phyloP scores from a whole-genome alignment of 2,113 vertebrate species.

The Larimichthys crocea region DNA sequence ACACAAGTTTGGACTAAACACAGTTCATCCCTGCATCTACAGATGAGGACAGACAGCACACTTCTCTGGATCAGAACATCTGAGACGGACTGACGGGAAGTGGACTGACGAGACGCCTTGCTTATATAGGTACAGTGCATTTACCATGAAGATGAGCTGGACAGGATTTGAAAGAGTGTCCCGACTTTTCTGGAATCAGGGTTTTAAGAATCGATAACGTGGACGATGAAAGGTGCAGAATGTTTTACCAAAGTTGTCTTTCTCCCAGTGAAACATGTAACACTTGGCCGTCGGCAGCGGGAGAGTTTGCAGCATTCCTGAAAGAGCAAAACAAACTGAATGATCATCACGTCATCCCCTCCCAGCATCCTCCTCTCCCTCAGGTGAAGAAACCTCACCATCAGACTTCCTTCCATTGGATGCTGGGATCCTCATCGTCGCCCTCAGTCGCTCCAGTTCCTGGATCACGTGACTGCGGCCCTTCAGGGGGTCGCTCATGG shows the following conservation, averaged over 20 bases:
- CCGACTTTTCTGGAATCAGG: no score
- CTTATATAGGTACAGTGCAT: no score
- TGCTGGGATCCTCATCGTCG: constrained; percentile 79
- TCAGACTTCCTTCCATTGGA: constrained; percentile 75
- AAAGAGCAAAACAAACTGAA: neutral
- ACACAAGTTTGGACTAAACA: no score
- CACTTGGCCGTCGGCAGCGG: constrained; percentile 90
- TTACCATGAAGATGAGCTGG: no score
- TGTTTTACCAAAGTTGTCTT: constrained; percentile 95
- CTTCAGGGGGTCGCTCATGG: constrained; percentile 68
- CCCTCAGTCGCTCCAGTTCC: constrained; percentile 83
- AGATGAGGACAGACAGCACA: no score
- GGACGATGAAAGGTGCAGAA: neutral
- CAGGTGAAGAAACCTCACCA: constrained; percentile 69
- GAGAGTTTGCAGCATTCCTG: constrained; percentile 87
- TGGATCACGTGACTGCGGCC: constrained; percentile 83
- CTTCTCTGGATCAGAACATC: no score
- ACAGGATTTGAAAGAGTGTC: no score
- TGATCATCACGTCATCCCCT: neutral
- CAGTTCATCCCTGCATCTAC: no score
- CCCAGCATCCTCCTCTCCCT: no score
- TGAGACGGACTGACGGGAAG: no score
- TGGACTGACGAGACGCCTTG: no score
- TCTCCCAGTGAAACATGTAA: constrained; percentile 93
- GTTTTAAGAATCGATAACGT: no score